Evolutionary conservation across 1,140 invertebrate genomes (phyloP).

Genomic region (Pseudobourletiella spinata): DNA sequence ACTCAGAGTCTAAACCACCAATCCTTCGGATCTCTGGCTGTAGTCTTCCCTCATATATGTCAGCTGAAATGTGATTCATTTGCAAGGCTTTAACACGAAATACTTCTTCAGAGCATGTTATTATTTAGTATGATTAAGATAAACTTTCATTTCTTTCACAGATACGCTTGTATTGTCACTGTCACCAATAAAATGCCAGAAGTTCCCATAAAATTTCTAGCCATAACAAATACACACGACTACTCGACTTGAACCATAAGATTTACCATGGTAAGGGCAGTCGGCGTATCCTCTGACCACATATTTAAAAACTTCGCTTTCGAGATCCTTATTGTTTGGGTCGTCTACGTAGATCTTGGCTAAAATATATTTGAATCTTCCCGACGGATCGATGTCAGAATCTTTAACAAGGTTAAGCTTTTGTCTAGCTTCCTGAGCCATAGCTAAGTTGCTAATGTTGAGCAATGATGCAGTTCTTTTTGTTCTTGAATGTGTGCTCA

Average conservation of each 20-base stretch:
- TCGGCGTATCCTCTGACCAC: constrained; percentile 65
- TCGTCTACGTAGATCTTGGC: neutral
- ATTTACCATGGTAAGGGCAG: constrained; percentile 60
- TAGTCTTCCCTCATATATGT: constrained; percentile 14
- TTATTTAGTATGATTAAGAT: too few species aligned
- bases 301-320: constrained; percentile 48
- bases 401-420: neutral
- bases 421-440: neutral
- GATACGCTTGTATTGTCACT: too few species aligned
- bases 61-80: too few species aligned
- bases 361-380: neutral
- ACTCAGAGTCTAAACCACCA: constrained; percentile 52
- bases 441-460: too few species aligned
- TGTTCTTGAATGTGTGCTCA: too few species aligned
- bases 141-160: too few species aligned
- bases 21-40: neutral
- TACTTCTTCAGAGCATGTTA: too few species aligned
- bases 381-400: neutral
- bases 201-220: too few species aligned
- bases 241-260: neutral
- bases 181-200: too few species aligned
- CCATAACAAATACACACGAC: neutral
- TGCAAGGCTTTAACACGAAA: too few species aligned
- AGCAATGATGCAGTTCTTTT: too few species aligned
- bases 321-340: constrained; percentile 38